These are phyloP conservation scores for Prunella fulvescens DNA, from an alignment of 2,113 vertebrate species.

Conservation along the genomic window DNA sequence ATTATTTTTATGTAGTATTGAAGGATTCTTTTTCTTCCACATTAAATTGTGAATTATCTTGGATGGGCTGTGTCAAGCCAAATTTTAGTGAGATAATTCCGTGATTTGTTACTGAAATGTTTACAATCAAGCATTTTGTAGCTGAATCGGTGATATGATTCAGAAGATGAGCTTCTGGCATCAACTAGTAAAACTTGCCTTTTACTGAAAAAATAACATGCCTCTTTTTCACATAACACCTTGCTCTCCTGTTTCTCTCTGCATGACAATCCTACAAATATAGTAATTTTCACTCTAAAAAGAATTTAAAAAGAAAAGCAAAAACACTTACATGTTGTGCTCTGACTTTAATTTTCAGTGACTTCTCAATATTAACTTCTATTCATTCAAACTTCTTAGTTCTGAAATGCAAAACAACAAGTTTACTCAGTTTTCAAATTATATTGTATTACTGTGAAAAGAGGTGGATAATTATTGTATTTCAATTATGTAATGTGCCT, in stretches of 20 bases:
- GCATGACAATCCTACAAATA: neutral
- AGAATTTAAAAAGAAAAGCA: neutral
- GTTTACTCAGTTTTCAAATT: neutral
- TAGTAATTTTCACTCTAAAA: neutral
- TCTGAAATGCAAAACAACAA: neutral
- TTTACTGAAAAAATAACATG: neutral
- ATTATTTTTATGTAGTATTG: neutral
- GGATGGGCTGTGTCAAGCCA: neutral
- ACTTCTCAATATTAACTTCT: neutral
- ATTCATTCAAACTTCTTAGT: neutral
- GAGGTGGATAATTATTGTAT: neutral
- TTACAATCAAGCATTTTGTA: neutral
- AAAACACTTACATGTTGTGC: neutral
- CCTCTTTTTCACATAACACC: neutral
- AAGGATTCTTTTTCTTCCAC: neutral
- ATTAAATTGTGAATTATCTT: neutral
- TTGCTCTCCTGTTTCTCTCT: neutral
- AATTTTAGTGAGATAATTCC: neutral
- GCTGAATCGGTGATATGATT: neutral
- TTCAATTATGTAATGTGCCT: neutral
- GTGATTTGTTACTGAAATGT: neutral
- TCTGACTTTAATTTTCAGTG: neutral
- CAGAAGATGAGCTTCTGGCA: neutral
- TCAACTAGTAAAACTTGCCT: neutral
- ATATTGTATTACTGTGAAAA: neutral